phyloP scores from a whole-genome alignment of 2,113 vertebrate genomes.

The Chloebia gouldiae region DNA sequence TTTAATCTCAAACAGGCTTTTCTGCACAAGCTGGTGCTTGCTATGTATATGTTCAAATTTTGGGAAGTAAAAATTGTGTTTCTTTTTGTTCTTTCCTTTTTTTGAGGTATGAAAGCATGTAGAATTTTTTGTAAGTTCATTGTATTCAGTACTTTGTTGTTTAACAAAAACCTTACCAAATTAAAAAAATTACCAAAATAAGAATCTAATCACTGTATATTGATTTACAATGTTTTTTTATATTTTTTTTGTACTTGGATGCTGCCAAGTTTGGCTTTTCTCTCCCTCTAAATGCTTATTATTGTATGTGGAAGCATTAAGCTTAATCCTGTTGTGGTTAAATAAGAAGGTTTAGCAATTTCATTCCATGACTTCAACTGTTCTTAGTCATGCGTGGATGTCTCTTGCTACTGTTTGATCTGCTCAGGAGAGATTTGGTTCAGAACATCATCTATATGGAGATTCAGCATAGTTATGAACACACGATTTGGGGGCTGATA shows the following conservation, averaged over 20 bases:
- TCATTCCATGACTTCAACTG: background rate
- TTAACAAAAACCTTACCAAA: background rate
- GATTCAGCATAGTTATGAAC: background rate
- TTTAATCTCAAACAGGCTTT: background rate
- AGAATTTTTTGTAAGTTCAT: background rate
- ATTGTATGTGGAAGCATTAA: background rate
- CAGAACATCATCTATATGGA: background rate
- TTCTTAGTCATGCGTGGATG: background rate
- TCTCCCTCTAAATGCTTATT: background rate
- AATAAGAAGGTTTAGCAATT: background rate
- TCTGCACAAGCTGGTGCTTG: background rate
- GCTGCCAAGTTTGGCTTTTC: background rate
- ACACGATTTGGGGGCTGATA: background rate
- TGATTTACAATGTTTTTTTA: background rate
- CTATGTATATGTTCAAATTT: background rate
- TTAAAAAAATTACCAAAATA: background rate
- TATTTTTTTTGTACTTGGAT: background rate
- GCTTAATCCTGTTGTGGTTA: conserved; percentile 17
- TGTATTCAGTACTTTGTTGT: background rate
- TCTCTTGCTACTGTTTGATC: background rate
- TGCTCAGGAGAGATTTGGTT: background rate
- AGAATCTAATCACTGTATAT: background rate
- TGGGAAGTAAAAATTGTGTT: background rate
- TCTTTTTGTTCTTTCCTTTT: background rate
- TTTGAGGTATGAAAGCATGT: background rate